Evolutionary conservation across 2,888 invertebrate genomes (phyloP).

Genomic region (Andrena minutula): DNA sequence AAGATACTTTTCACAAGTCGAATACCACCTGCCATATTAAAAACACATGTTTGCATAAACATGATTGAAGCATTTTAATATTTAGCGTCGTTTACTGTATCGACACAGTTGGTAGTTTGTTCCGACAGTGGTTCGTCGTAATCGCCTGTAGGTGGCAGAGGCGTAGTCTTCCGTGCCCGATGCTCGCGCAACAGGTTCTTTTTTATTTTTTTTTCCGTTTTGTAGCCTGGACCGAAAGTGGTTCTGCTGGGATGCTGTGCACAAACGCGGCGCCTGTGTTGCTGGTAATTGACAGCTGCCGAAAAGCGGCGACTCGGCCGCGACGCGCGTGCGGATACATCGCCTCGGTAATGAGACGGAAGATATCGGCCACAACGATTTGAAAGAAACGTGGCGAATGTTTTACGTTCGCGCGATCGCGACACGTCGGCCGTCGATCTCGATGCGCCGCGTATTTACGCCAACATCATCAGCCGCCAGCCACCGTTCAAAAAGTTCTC

Average conservation of each 20-base stretch:
- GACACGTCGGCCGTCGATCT: constrained; percentile 19
- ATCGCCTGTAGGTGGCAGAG: constrained; percentile 22
- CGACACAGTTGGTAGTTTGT: not conserved
- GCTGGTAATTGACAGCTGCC: constrained; percentile 82
- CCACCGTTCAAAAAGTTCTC: constrained; percentile 62
- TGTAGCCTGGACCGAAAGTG: constrained; percentile 76
- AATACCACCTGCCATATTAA: no score
- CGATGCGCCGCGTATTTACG: constrained; percentile 31
- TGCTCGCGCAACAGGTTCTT: constrained; percentile 53
- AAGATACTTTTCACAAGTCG: no score
- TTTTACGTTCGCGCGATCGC: not conserved
- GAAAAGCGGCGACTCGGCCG: constrained; percentile 76
- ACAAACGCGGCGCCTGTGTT: constrained; percentile 76
- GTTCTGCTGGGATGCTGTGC: constrained; percentile 77
- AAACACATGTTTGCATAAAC: no score
- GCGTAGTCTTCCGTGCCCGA: constrained; percentile 15
- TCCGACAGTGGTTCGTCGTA: not conserved
- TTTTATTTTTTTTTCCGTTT: constrained; percentile 44
- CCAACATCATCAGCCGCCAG: constrained; percentile 44
- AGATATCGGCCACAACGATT: constrained; percentile 18
- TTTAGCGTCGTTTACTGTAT: not conserved
- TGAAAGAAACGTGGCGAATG: constrained; percentile 28
- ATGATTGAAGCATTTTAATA: no score
- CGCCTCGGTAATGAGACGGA: constrained; percentile 23
- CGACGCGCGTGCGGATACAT: constrained; percentile 57